These are phyloP conservation scores for Bradysia coprophila DNA, from an alignment of 1,140 invertebrate genomes.

Conservation along the genomic window DNA sequence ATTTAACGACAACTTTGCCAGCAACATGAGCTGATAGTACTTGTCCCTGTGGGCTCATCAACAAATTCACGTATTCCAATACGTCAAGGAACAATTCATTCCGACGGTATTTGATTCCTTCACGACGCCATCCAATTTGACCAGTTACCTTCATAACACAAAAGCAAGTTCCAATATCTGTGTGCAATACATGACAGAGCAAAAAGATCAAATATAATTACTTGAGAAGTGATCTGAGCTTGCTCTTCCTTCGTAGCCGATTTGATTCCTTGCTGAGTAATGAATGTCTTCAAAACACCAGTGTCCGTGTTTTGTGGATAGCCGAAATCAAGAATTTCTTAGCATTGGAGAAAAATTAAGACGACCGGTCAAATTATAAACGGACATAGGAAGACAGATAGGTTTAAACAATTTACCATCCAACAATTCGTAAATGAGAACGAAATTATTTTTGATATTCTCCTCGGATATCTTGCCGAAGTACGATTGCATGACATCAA, in stretches of 20 bases:
- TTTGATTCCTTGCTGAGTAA: slow-evolving; percentile 98
- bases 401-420: slow-evolving; percentile 48
- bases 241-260: slow-evolving; percentile 98
- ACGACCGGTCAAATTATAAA: no score
- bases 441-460: slow-evolving; percentile 99
- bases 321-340: slow-evolving; percentile 98
- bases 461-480: slow-evolving; percentile 99
- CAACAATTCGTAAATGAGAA: slow-evolving; percentile 95
- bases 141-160: slow-evolving; percentile 53
- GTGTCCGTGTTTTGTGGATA: slow-evolving; percentile 99
- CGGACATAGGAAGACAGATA: not conserved
- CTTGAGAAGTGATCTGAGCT: slow-evolving; percentile 96
- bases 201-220: not conserved
- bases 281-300: slow-evolving; percentile 97
- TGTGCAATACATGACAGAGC: not conserved
- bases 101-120: slow-evolving; percentile 97
- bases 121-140: slow-evolving; percentile 98
- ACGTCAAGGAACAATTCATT: slow-evolving; percentile 99
- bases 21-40: slow-evolving; percentile 97
- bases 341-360: slow-evolving; percentile 14
- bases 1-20: slow-evolving; percentile 99
- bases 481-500: slow-evolving; percentile 98
- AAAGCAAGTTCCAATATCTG: not conserved
- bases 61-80: slow-evolving; percentile 94
- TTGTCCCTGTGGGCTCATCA: slow-evolving; percentile 99